A percentile compares a stretch with the other conserved stretches of the same genome.
Evolutionary conservation across 1,140 invertebrate species (phyloP).

Genomic region (Atta cephalotes): DNA sequence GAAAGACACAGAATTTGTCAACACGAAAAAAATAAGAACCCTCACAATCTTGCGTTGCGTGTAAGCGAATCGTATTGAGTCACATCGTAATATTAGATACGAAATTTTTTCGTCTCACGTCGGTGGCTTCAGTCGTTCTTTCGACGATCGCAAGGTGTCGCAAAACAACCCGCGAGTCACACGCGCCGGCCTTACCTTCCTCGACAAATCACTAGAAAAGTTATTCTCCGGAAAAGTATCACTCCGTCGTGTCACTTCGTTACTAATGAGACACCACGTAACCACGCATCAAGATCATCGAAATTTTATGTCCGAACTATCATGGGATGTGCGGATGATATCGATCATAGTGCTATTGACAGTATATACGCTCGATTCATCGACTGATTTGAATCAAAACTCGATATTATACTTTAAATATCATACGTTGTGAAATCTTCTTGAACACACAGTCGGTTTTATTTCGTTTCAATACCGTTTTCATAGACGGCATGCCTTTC

Average conservation of each 20-base stretch:
- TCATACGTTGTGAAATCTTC: constrained; percentile 54
- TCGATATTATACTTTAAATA: constrained; percentile 64
- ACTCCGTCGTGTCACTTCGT: constrained; percentile 29
- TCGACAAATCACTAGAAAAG: constrained; percentile 57
- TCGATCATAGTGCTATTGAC: constrained; percentile 59
- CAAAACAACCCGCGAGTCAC: not conserved
- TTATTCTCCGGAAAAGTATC: constrained; percentile 44
- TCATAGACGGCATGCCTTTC: constrained; percentile 67
- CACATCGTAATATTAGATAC: constrained; percentile 51
- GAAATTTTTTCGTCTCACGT: not conserved
- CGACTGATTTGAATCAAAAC: constrained; percentile 55
- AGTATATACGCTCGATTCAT: constrained; percentile 30
- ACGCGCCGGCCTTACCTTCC: constrained; percentile 65
- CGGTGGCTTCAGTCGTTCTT: not conserved
- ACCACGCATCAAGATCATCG: constrained; percentile 59
- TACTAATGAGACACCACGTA: constrained; percentile 27
- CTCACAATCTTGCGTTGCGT: not conserved
- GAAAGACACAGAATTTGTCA: not conserved
- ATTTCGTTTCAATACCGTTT: constrained; percentile 74
- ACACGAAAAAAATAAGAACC: not conserved
- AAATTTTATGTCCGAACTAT: constrained; percentile 39
- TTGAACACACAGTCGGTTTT: constrained; percentile 50
- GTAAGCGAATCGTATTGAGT: constrained; percentile 16
- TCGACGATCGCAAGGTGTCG: not conserved
- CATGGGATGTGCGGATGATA: constrained; percentile 57